These are phyloP conservation scores for Antechinus stuartii DNA, from an alignment of 2,113 vertebrate genomes.

Conservation along the genomic window DNA sequence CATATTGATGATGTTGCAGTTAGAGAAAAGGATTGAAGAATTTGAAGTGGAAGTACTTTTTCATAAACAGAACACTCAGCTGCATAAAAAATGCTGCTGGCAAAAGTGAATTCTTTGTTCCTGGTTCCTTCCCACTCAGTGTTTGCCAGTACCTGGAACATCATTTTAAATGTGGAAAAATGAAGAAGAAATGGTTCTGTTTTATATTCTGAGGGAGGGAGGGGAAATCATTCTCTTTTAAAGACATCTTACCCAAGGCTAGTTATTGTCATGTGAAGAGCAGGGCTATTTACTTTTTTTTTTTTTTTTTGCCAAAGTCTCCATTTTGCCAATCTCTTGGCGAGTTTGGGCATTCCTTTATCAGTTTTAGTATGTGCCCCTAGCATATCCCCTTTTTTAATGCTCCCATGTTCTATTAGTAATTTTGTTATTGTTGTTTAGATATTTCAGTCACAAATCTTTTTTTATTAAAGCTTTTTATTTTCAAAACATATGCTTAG, in stretches of 20 bases:
- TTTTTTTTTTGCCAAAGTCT: background rate
- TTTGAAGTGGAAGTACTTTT: constrained; percentile 31
- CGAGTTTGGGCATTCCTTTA: background rate
- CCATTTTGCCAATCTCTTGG: background rate
- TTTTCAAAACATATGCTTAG: too few relatives aligned
- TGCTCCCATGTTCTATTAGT: background rate
- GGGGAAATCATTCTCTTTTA: background rate
- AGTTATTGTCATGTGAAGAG: background rate
- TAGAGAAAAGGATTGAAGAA: background rate
- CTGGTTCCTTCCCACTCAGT: background rate
- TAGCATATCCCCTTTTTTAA: too few relatives aligned
- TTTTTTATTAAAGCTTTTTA: too few relatives aligned
- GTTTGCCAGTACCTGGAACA: constrained; percentile 32
- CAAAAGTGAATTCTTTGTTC: constrained; percentile 14
- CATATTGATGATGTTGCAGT: background rate
- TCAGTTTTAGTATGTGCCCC: background rate
- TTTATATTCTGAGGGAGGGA: background rate
- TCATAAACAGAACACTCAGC: background rate
- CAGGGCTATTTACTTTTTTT: background rate
- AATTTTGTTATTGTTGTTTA: background rate
- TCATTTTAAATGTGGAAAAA: constrained; percentile 22
- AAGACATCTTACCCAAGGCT: background rate
- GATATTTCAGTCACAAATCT: background rate
- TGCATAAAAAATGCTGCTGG: background rate
- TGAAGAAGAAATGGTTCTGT: background rate